Percentiles rank a stretch among this genome's conserved stretches.
Conservation (phyloP, 1,140 invertebrate genomes). For the Leguminivora glycinivorella region DNA sequence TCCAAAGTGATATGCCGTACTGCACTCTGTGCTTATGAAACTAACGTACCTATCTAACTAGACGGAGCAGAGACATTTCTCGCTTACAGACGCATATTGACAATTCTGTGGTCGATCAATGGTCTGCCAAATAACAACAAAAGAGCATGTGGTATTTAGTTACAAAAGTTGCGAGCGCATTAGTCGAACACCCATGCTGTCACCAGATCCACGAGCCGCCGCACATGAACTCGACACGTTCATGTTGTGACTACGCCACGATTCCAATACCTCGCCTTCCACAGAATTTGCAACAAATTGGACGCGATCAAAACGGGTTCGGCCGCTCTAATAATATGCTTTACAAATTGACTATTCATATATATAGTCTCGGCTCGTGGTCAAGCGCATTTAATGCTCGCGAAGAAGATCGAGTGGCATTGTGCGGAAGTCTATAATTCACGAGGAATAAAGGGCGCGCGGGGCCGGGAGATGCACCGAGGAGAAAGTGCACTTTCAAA, state of each 20-base stretch:
- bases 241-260: conserved; percentile 21
- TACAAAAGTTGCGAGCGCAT: conserved; percentile 22
- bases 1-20: background rate
- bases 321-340: conserved; percentile 15
- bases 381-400: conserved; percentile 21
- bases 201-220: conserved; percentile 15
- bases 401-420: conserved; percentile 15
- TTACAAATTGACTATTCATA: conserved; percentile 19
- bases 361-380: conserved; percentile 2
- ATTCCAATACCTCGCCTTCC: conserved; percentile 20
- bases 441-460: conserved; percentile 30
- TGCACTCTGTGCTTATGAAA: background rate
- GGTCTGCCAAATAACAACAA: background rate
- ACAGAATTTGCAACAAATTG: conserved; percentile 21
- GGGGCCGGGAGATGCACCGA: conserved; percentile 33
- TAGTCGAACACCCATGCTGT: conserved; percentile 16
- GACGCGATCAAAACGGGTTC: conserved; percentile 6
- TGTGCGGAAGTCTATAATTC: conserved; percentile 34
- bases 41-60: background rate
- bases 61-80: background rate
- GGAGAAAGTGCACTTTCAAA: conserved; percentile 39
- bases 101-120: background rate
- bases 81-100: background rate
- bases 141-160: conserved; percentile 17
- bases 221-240: conserved; percentile 17